These are phyloP conservation scores for Idaea straminata DNA, from an alignment of 2,888 invertebrate genomes.

Conservation along the genomic window DNA sequence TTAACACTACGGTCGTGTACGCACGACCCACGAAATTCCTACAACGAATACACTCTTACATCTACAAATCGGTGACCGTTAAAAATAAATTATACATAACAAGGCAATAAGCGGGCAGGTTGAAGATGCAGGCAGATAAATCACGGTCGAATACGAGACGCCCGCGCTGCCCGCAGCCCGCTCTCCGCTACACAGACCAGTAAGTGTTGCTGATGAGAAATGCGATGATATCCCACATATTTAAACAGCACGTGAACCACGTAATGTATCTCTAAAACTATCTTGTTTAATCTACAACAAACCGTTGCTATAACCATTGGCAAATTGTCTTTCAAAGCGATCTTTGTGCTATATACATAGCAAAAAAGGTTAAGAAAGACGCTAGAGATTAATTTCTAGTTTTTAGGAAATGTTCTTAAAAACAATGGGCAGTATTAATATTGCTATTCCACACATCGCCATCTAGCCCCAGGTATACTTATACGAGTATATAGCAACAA, in stretches of 20 bases:
- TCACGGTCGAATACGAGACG: constrained; percentile 54
- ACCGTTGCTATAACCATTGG: not conserved
- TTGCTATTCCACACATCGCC: too few species aligned
- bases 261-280: constrained; percentile 13
- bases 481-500: too few species aligned
- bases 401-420: too few species aligned
- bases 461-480: too few species aligned
- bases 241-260: constrained; percentile 41
- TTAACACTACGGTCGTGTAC: constrained; percentile 43
- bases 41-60: constrained; percentile 37
- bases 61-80: constrained; percentile 75
- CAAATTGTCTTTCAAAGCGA: not conserved
- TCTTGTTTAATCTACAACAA: not conserved
- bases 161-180: constrained; percentile 39
- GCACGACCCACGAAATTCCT: constrained; percentile 40
- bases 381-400: too few species aligned
- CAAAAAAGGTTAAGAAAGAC: too few species aligned
- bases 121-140: constrained; percentile 75
- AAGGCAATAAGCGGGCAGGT: constrained; percentile 77
- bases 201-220: constrained; percentile 66
- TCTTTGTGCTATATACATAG: too few species aligned
- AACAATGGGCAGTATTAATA: too few species aligned
- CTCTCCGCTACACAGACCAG: constrained; percentile 42
- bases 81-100: constrained; percentile 81
- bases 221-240: constrained; percentile 51